Percentiles rank a stretch among this genome's conserved stretches.
Evolutionary conservation across 1,140 invertebrate genomes (phyloP).

Genomic region (Drosophila gunungcola): DNA sequence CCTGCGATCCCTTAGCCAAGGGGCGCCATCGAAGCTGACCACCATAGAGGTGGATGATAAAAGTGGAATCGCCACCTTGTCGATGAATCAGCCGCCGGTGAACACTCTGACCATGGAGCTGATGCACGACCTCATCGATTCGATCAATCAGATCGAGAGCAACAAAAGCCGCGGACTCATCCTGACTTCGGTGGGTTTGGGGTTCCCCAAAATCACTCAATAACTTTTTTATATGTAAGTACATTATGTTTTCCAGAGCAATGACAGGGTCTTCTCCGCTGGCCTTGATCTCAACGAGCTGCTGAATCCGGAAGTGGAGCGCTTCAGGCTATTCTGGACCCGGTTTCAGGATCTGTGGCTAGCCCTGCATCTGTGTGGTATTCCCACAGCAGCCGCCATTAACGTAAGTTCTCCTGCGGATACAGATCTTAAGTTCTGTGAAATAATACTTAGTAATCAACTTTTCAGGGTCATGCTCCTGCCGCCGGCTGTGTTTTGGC

Average conservation of each 20-base stretch:
- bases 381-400: slow-evolving; percentile 92
- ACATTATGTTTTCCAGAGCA: slow-evolving; percentile 85
- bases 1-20: slow-evolving; percentile 25
- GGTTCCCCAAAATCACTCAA: not conserved
- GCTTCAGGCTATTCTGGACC: slow-evolving; percentile 90
- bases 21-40: slow-evolving; percentile 28
- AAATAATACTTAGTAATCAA: too few species aligned
- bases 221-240: not conserved
- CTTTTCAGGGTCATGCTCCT: slow-evolving; percentile 89
- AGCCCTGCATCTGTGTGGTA: slow-evolving; percentile 89
- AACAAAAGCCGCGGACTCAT: slow-evolving; percentile 91
- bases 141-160: slow-evolving; percentile 88
- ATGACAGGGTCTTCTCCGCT: slow-evolving; percentile 91
- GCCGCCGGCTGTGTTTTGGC: slow-evolving; percentile 93
- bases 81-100: slow-evolving; percentile 91
- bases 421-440: not conserved
- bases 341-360: slow-evolving; percentile 92
- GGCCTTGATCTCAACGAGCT: slow-evolving; percentile 96
- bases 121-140: slow-evolving; percentile 87
- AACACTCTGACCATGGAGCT: slow-evolving; percentile 93
- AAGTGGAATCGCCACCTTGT: slow-evolving; percentile 89
- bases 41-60: slow-evolving; percentile 85
- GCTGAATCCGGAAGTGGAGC: slow-evolving; percentile 90
- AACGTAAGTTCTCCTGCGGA: slow-evolving; percentile 87
- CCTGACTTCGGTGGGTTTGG: slow-evolving; percentile 88